A percentile compares a stretch with the other conserved stretches of the same genome.
These are phyloP conservation scores for Mnemiopsis leidyi DNA, from an alignment of 37 sponge, comb jelly and placozoan species.

Conservation along the genomic window DNA sequence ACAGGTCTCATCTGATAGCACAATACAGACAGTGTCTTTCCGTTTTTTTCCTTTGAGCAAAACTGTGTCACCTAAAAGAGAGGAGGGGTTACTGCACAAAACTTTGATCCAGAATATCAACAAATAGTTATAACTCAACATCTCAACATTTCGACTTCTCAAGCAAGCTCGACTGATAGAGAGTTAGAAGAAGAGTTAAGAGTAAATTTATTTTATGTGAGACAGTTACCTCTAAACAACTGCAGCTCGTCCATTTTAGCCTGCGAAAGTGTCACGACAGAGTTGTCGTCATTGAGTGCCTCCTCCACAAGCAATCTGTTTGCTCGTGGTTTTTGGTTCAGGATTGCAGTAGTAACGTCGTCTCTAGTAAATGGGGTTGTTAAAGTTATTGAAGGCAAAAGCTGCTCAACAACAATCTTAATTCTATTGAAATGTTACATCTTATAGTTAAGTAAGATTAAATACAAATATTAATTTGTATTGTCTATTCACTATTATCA, in stretches of 20 bases:
- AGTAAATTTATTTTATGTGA: too few species aligned
- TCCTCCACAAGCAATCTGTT: slow-evolving; percentile 95
- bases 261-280: slow-evolving; percentile 93
- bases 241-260: slow-evolving; percentile 99
- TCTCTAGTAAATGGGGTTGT: slow-evolving; percentile 80
- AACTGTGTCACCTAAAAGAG: slow-evolving; percentile 80
- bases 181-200: too few species aligned
- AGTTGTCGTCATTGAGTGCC: slow-evolving; percentile 93
- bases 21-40: slow-evolving; percentile 94
- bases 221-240: slow-evolving; percentile 86
- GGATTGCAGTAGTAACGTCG: slow-evolving; percentile 93
- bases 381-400: too few species aligned
- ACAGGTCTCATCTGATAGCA: slow-evolving; percentile 89
- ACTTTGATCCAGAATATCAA: background rate
- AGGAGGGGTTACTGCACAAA: background rate
- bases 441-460: too few species aligned
- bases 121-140: background rate
- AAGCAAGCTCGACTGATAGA: too few species aligned
- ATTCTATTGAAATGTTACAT: too few species aligned
- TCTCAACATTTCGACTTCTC: too few species aligned
- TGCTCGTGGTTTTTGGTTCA: slow-evolving; percentile 80
- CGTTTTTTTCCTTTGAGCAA: slow-evolving; percentile 95
- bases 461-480: background rate
- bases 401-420: too few species aligned
- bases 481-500: too few species aligned